A percentile compares a stretch with the other conserved stretches of the same genome.
Conservation (phyloP, 2,888 invertebrate species). For the Alloplasta piceator region DNA sequence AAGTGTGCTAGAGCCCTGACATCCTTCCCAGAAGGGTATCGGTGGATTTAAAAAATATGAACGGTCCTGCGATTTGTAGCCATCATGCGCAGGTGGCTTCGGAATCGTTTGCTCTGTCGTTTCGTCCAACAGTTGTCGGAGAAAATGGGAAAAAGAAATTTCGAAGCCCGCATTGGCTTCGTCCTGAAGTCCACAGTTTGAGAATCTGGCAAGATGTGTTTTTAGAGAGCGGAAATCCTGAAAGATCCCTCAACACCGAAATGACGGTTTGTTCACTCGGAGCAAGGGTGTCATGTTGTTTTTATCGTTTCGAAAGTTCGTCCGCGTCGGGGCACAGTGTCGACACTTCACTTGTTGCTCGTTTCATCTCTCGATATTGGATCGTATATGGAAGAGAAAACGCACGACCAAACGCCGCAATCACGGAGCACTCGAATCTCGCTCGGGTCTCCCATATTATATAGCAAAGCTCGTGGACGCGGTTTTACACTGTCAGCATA, state of each 20-base stretch:
- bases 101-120: not conserved
- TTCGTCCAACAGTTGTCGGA: not conserved
- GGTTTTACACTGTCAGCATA: constrained; percentile 16
- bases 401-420: not conserved
- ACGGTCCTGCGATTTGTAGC: not conserved
- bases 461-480: constrained; percentile 18
- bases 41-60: too few species aligned
- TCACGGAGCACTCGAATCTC: constrained; percentile 4
- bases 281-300: not conserved
- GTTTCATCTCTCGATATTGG: constrained; percentile 18
- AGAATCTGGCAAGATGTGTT: not conserved
- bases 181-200: not conserved
- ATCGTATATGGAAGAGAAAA: constrained; percentile 23
- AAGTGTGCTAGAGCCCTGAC: too few species aligned
- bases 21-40: too few species aligned
- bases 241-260: not conserved
- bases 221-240: not conserved
- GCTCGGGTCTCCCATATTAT: too few species aligned
- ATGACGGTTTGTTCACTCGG: not conserved
- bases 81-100: not conserved
- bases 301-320: not conserved
- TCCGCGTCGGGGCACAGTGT: not conserved
- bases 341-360: constrained; percentile 52
- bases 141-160: not conserved
- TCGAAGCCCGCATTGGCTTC: not conserved